Evolutionary conservation across 2,888 invertebrate species (phyloP), one percentile per base, ranked within the genome.

Genomic region (Notodonta dromedarius): DNA sequence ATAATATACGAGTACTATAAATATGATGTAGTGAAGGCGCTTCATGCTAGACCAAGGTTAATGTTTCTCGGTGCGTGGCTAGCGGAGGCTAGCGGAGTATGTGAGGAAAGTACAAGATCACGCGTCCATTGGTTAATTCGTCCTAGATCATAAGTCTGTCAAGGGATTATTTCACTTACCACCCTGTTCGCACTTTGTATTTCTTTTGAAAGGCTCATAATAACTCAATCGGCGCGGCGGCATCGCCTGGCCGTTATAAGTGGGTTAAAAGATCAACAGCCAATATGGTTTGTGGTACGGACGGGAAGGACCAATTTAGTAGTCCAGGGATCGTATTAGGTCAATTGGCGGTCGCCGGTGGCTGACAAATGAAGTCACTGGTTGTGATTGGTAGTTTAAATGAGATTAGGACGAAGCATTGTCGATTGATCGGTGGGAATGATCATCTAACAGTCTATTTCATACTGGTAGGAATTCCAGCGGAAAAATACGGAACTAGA

Each of bases 271-370:
- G 63, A 64, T 61, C 61, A 64, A 57, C 59, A 57, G 39, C 54
- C 61, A 57, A 64, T 60, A 60, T 42, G 39, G 35, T 44, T 50
- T 13, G 40, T 60, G n/a, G 24, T 42, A 12, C 61, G 48, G 62
- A 65, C 62, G 58, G 65, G 62, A 65, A 62, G 59, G 14, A 58
- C 56, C 65, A 65, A 65, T 65, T 62, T 60, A 65, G 56, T 53
- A 56, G 56, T 14, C 42, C 59, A 55, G 57, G 60, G 59, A 57
- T 59, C 61, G 59, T 62, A 65, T 62, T 59, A 65, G 65, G 65
- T 65, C 65, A 65, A 65, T 65, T 65, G 65, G 52, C 11, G 46
- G 56, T 42, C 35, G 61, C 56, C 39, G 13, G 54, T 54, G 39
- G n/a, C n/a, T 54, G 13, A 39, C n/a, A 54, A 39, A 54, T 54